A percentile compares a stretch with the other conserved stretches of the same genome.
phyloP scores from a whole-genome alignment of 2,888 invertebrate species.

The Leucophenga maculata region DNA sequence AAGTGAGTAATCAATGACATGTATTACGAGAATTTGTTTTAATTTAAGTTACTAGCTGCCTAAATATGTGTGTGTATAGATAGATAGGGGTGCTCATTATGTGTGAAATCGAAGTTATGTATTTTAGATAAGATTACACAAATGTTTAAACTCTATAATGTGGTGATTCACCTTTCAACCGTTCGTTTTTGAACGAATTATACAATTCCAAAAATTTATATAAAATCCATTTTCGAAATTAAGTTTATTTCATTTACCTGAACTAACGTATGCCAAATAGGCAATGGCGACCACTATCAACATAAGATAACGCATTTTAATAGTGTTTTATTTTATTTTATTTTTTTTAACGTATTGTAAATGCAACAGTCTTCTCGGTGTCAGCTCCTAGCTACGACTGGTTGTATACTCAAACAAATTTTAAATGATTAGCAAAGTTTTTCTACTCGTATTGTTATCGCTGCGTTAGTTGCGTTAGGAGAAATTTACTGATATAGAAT shows the following conservation, averaged over 20 bases:
- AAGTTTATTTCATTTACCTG: constrained; percentile 54
- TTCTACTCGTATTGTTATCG: too few relatives aligned
- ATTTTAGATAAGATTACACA: too few relatives aligned
- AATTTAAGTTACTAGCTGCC: too few relatives aligned
- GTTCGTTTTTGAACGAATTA: too few relatives aligned
- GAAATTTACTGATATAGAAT: too few relatives aligned
- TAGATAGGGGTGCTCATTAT: too few relatives aligned
- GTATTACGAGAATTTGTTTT: background rate
- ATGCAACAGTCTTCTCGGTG: background rate
- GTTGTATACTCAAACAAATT: background rate
- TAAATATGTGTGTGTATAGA: too few relatives aligned
- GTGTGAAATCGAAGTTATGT: too few relatives aligned
- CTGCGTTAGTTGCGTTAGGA: too few relatives aligned
- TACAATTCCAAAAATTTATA: background rate
- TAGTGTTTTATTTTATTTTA: constrained; percentile 31
- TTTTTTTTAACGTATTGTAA: background rate
- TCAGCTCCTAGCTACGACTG: background rate
- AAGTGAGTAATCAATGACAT: background rate
- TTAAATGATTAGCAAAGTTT: too few relatives aligned
- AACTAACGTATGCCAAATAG: constrained; percentile 62
- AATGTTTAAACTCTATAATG: too few relatives aligned
- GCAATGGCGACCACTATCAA: constrained; percentile 53
- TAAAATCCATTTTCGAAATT: background rate
- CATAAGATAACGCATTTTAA: constrained; percentile 58
- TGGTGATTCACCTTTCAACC: too few relatives aligned